Conservation (phyloP, 2,113 vertebrate genomes). For the Ciconia maguari region DNA sequence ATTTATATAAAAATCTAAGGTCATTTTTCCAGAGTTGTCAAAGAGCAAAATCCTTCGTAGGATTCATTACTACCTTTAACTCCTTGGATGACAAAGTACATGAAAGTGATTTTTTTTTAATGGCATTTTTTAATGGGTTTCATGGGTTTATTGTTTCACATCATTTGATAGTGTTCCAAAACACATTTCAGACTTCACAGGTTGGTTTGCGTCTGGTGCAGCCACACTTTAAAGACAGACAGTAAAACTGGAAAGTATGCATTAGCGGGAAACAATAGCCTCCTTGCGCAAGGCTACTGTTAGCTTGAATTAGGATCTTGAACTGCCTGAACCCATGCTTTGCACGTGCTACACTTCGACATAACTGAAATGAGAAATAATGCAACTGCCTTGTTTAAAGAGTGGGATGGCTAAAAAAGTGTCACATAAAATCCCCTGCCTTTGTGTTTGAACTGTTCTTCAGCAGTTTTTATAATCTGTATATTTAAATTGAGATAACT, state of each 20-base stretch:
- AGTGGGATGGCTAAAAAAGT: neutral
- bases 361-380: neutral
- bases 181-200: neutral
- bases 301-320: neutral
- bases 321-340: neutral
- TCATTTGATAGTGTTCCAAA: neutral
- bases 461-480: neutral
- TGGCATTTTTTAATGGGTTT: neutral
- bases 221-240: neutral
- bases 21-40: neutral
- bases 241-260: neutral
- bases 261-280: neutral
- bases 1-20: neutral
- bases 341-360: neutral
- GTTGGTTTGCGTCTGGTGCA: neutral
- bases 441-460: neutral
- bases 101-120: neutral
- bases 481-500: slow-evolving; percentile 12
- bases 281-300: neutral
- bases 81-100: neutral
- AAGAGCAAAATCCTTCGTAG: neutral
- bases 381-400: neutral
- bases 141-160: neutral
- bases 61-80: neutral
- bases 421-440: neutral